A percentile compares a stretch with the other conserved stretches of the same genome.
Conservation (phyloP, 2,888 invertebrate genomes). For the Ophion slaviceki region DNA sequence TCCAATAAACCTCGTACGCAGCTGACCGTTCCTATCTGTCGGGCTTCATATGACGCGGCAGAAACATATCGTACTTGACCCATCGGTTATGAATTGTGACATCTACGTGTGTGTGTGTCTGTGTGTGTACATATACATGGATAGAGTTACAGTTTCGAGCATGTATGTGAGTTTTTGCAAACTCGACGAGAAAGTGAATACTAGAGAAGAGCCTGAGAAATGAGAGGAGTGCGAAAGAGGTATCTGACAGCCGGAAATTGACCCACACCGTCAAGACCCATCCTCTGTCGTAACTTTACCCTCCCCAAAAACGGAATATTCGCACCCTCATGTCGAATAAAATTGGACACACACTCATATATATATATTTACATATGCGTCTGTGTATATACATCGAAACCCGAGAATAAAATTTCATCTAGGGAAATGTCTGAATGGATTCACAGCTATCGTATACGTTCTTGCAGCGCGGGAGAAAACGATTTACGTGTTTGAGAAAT, state of each 20-base stretch:
- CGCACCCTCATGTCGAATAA: constrained; percentile 13
- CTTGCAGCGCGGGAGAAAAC: constrained; percentile 39
- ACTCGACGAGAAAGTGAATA: constrained; percentile 29
- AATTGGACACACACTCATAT: background rate
- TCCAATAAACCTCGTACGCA: constrained; percentile 6
- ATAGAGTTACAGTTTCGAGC: background rate
- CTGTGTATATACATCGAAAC: constrained; percentile 1
- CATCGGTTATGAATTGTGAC: constrained; percentile 49
- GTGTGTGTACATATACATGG: constrained; percentile 7
- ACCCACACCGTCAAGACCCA: constrained; percentile 42
- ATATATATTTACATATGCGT: background rate
- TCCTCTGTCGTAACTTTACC: background rate
- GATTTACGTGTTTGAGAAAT: constrained; percentile 64
- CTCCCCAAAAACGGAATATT: constrained; percentile 1
- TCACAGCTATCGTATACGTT: constrained; percentile 30
- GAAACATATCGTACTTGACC: constrained; percentile 55
- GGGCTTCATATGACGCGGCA: constrained; percentile 24
- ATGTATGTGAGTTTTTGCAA: constrained; percentile 2
- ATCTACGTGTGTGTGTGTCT: background rate
- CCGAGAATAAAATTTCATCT: constrained; percentile 59
- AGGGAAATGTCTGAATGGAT: constrained; percentile 29
- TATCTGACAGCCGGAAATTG: constrained; percentile 63
- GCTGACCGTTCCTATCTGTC: constrained; percentile 14
- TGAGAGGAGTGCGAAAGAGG: constrained; percentile 55
- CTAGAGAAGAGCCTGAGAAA: constrained; percentile 18